phyloP scores from a whole-genome alignment of 2,888 invertebrate species.

The Cephus spinipes region DNA sequence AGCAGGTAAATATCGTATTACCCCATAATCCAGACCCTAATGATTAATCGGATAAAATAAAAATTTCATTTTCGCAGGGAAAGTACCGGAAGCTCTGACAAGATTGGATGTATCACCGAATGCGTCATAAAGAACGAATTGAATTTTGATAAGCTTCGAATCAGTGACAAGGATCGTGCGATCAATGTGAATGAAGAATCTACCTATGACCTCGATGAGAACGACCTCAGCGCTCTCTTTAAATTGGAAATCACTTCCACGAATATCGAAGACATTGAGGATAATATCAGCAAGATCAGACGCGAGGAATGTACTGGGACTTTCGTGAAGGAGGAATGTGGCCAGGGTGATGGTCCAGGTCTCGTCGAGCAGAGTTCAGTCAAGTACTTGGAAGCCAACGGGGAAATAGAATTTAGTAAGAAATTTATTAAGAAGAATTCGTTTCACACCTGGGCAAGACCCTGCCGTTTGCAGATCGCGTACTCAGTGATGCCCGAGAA shows the following conservation, averaged over 20 bases:
- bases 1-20: neutral
- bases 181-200: constrained; percentile 23
- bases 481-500: constrained; percentile 61
- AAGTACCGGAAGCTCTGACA: neutral
- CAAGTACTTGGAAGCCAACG: constrained; percentile 45
- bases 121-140: constrained; percentile 6
- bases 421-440: constrained; percentile 53
- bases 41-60: neutral
- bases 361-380: constrained; percentile 24
- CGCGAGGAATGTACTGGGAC: constrained; percentile 41
- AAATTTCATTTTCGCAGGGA: neutral
- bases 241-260: constrained; percentile 38
- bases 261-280: constrained; percentile 39
- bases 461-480: constrained; percentile 74
- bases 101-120: constrained; percentile 1
- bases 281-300: constrained; percentile 42
- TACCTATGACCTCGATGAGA: constrained; percentile 33
- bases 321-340: constrained; percentile 31
- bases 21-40: neutral
- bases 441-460: constrained; percentile 72
- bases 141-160: constrained; percentile 21
- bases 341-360: constrained; percentile 30
- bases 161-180: constrained; percentile 11
- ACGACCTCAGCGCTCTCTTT: constrained; percentile 42
- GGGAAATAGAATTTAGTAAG: constrained; percentile 46